These are phyloP conservation scores for Oriolus oriolus DNA, from an alignment of 2,113 vertebrate genomes.

Conservation along the genomic window DNA sequence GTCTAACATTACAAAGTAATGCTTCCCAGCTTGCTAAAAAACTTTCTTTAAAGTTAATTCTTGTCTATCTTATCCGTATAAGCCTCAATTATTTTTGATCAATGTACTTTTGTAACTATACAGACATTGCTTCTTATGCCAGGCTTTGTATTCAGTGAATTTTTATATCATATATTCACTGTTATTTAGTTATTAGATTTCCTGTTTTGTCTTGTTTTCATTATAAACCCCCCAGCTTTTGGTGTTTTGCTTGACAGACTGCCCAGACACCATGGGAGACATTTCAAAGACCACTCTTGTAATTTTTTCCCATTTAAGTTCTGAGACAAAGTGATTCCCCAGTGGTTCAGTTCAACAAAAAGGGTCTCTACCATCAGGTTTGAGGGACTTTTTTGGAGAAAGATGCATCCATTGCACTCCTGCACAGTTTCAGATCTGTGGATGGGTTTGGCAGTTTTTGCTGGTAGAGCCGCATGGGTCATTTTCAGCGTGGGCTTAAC, in stretches of 20 bases:
- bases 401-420: neutral
- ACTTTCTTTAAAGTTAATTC: neutral
- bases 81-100: neutral
- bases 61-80: neutral
- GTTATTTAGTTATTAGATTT: neutral
- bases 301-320: neutral
- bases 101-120: neutral
- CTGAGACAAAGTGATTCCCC: neutral
- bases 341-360: neutral
- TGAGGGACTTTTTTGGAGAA: neutral
- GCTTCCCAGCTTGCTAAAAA: neutral
- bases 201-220: neutral
- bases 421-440: neutral
- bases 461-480: rapidly evolving
- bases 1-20: neutral
- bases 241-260: neutral
- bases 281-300: neutral
- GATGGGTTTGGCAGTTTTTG: rapidly evolving
- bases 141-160: neutral
- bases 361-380: rapidly evolving
- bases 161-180: neutral
- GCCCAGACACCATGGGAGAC: rapidly evolving
- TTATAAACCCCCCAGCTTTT: rapidly evolving
- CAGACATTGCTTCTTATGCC: neutral
- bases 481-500: neutral